Evolutionary conservation across 2,888 invertebrate genomes (phyloP).

Genomic region (Drosophila birchii): DNA sequence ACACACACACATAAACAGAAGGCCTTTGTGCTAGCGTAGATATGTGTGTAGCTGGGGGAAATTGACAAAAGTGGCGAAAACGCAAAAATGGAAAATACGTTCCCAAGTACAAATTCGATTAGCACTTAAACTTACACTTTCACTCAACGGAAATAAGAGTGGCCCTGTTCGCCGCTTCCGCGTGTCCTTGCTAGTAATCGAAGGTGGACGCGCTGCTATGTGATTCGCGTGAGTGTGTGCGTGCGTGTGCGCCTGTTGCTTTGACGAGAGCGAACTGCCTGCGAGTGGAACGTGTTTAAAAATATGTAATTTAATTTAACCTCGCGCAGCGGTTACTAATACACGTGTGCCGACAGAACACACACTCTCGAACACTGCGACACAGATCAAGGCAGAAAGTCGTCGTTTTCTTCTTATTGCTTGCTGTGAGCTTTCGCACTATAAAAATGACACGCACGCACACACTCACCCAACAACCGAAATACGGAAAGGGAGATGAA

Average conservation of each 20-base stretch:
- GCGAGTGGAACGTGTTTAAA: slow-evolving; percentile 28
- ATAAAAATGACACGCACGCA: slow-evolving; percentile 74
- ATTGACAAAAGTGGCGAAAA: slow-evolving; percentile 30
- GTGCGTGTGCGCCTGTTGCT: slow-evolving; percentile 45
- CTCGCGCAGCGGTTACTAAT: slow-evolving; percentile 41
- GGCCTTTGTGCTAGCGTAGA: slow-evolving; percentile 1
- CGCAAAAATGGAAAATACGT: slow-evolving; percentile 18
- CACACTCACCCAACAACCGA: slow-evolving; percentile 55
- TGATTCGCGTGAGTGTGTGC: slow-evolving; percentile 12
- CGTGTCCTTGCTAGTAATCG: slow-evolving; percentile 41
- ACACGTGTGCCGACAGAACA: slow-evolving; percentile 10
- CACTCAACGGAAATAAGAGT: slow-evolving; percentile 60
- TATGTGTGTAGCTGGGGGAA: slow-evolving; percentile 16
- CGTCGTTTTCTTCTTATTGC: slow-evolving; percentile 23
- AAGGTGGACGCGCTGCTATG: slow-evolving; percentile 21
- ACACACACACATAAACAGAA: slow-evolving; percentile 14
- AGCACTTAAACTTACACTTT: slow-evolving; percentile 72
- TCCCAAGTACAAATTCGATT: slow-evolving; percentile 28
- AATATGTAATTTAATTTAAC: slow-evolving; percentile 54
- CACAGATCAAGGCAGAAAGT: slow-evolving; percentile 27
- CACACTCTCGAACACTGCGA: slow-evolving; percentile 9
- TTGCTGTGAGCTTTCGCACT: slow-evolving; percentile 48
- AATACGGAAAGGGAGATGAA: slow-evolving; percentile 16
- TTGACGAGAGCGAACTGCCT: slow-evolving; percentile 22
- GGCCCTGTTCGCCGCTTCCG: slow-evolving; percentile 51